Evolutionary conservation across 2,113 vertebrate species (phyloP).

Genomic region (Lucifuga dentata): DNA sequence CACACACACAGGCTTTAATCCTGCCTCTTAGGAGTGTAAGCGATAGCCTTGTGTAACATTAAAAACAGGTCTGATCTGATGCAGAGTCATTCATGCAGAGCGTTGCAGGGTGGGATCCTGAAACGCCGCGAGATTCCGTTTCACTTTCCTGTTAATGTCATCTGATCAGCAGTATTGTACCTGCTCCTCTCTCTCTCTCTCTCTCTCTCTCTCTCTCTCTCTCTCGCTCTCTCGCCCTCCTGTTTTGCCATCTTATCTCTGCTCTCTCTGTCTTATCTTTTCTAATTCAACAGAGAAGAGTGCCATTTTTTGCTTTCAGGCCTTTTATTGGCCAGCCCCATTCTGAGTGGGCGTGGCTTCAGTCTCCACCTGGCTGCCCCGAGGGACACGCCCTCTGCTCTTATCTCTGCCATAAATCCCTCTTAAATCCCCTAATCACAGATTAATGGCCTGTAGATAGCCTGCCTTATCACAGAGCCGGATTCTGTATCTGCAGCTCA

Average conservation of each 20-base stretch:
- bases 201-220: slow-evolving; percentile 25
- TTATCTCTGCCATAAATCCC: slow-evolving; percentile 83
- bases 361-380: slow-evolving; percentile 52
- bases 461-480: slow-evolving; percentile 72
- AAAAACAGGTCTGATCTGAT: slow-evolving; percentile 76
- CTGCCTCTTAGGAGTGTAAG: slow-evolving; percentile 78
- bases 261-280: slow-evolving; percentile 52
- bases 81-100: slow-evolving; percentile 67
- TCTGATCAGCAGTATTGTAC: slow-evolving; percentile 58
- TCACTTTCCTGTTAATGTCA: slow-evolving; percentile 70
- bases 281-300: slow-evolving; percentile 66
- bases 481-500: slow-evolving; percentile 64
- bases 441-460: slow-evolving; percentile 79
- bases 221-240: background rate
- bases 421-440: slow-evolving; percentile 82
- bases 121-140: slow-evolving; percentile 63
- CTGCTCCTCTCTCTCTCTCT: slow-evolving; percentile 45
- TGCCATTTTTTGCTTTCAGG: slow-evolving; percentile 56
- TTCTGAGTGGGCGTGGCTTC: slow-evolving; percentile 58
- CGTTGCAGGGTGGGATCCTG: slow-evolving; percentile 73
- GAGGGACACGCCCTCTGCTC: slow-evolving; percentile 70
- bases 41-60: slow-evolving; percentile 79
- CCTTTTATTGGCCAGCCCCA: slow-evolving; percentile 44
- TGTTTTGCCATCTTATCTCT: slow-evolving; percentile 64
- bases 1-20: slow-evolving; percentile 71